A percentile compares a stretch with the other conserved stretches of the same genome.
These are phyloP conservation scores for Eurystomus glaucurus DNA, from an alignment of 2,797 vertebrate species.

Conservation along the genomic window DNA sequence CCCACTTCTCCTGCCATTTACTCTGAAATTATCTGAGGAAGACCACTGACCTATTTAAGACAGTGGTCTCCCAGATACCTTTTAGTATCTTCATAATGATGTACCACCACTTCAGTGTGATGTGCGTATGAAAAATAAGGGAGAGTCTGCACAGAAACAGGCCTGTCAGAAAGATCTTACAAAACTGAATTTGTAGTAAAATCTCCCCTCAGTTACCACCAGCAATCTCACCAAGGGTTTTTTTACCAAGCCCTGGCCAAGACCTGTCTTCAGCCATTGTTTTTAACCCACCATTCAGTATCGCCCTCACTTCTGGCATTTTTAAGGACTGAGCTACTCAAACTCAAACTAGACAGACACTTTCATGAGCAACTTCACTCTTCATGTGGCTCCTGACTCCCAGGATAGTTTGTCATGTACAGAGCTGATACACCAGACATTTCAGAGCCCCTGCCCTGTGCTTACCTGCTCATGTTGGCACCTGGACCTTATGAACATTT, in stretches of 20 bases:
- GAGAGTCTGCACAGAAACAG: neutral
- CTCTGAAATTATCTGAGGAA: neutral
- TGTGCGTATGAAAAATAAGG: neutral
- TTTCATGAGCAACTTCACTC: accelerated
- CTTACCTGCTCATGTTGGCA: neutral
- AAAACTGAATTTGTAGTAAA: neutral
- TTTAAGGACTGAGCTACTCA: neutral
- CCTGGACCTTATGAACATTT: neutral
- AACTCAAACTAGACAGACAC: neutral
- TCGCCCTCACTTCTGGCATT: neutral
- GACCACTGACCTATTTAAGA: neutral
- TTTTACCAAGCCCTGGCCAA: neutral
- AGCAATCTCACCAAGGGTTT: neutral
- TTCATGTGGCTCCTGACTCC: accelerated
- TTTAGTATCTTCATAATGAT: neutral
- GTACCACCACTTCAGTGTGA: neutral
- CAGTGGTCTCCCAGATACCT: neutral
- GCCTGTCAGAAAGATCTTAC: neutral
- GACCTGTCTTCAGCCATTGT: neutral
- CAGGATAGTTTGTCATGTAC: neutral
- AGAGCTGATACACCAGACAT: neutral
- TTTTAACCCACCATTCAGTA: neutral
- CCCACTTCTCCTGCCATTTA: neutral
- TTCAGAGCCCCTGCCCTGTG: neutral
- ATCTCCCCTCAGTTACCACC: neutral